A percentile compares a stretch with the other conserved stretches of the same genome.
These are phyloP conservation scores for Notamacropus eugenii DNA, from an alignment of 2,797 vertebrate genomes.

Conservation along the genomic window DNA sequence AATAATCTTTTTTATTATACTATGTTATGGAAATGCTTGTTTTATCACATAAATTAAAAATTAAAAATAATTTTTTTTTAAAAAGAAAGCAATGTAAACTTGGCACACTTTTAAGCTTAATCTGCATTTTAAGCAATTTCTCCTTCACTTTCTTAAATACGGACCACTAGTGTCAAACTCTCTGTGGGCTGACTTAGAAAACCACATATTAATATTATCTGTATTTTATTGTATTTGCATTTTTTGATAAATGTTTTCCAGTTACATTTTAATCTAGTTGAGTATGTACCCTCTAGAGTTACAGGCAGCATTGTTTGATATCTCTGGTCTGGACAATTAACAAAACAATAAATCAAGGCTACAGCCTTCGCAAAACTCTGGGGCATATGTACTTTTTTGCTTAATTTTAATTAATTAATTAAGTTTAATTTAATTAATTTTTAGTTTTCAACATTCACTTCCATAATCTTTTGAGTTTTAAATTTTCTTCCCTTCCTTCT, in stretches of 20 bases:
- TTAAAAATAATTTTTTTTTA: no score
- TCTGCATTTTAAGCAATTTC: not conserved
- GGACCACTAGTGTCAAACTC: no score
- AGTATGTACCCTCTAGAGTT: not conserved
- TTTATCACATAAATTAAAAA: no score
- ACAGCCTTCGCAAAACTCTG: not conserved
- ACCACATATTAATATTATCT: not conserved
- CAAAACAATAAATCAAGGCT: not conserved
- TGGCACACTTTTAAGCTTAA: not conserved
- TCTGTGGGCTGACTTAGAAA: not conserved
- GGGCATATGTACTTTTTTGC: not conserved
- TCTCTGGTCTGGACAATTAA: not conserved
- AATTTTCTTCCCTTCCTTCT: no score
- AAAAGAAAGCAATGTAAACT: not conserved
- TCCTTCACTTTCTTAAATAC: not conserved
- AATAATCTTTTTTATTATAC: no score
- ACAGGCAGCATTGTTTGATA: not conserved
- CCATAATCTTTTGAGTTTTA: no score
- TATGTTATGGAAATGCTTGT: no score
- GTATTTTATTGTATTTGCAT: not conserved
- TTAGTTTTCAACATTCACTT: no score
- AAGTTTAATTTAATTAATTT: no score
- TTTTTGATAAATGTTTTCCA: not conserved
- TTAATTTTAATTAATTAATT: no score
- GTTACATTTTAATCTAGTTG: not conserved